Conservation (phyloP, 2,797 vertebrate genomes). For the Babyrousa celebensis region DNA sequence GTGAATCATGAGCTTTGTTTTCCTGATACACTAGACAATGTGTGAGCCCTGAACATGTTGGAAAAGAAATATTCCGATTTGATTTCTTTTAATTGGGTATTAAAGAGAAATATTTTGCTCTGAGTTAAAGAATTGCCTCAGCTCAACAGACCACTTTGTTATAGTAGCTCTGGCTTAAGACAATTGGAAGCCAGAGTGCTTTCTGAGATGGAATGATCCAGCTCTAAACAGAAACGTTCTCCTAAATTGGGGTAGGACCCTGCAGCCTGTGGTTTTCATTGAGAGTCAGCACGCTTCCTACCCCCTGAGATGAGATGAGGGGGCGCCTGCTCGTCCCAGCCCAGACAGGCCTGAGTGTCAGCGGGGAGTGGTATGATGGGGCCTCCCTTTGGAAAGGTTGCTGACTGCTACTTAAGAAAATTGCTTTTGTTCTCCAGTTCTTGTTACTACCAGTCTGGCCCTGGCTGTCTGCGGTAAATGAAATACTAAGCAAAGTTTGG, state of each 20-base stretch:
- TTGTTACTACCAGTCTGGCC: constrained; percentile 19
- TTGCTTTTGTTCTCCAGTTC: constrained; percentile 51
- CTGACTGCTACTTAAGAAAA: constrained; percentile 17
- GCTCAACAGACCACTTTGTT: neutral
- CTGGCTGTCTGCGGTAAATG: neutral
- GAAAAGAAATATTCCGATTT: neutral
- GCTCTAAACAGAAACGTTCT: neutral
- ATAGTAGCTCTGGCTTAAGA: neutral
- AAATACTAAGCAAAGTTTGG: constrained; percentile 58
- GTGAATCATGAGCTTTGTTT: neutral
- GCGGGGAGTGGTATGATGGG: neutral
- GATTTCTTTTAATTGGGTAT: neutral
- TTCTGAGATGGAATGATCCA: neutral
- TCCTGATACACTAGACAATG: neutral
- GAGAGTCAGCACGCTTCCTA: neutral
- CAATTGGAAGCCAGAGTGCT: neutral
- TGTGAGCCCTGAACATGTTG: neutral
- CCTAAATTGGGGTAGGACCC: constrained; percentile 22
- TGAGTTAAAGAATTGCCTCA: constrained; percentile 22
- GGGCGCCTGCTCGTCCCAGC: neutral
- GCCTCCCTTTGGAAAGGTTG: constrained; percentile 32
- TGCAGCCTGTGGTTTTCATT: constrained; percentile 14
- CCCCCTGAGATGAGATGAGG: neutral
- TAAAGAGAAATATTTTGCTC: constrained; percentile 22
- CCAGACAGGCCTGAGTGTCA: neutral